Percentiles rank a stretch among this genome's conserved stretches.
These are phyloP conservation scores for Gastrophysa polygoni DNA, from an alignment of 2,888 invertebrate genomes.

Conservation along the genomic window DNA sequence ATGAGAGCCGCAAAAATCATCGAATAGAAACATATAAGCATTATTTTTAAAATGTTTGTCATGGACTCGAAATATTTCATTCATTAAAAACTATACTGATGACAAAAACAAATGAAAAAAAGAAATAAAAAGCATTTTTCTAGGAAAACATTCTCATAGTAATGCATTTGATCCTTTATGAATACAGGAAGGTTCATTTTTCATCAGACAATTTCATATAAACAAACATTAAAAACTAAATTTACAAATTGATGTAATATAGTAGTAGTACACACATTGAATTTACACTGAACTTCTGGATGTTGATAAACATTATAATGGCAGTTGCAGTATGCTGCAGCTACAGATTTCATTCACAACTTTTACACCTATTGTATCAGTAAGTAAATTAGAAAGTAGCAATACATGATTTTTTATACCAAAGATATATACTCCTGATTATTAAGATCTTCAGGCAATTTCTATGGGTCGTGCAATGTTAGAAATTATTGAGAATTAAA, in stretches of 20 bases:
- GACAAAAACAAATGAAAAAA: too few species aligned
- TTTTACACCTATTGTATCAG: conserved; percentile 28
- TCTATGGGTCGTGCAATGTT: too few species aligned
- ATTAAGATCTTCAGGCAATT: conserved; percentile 8
- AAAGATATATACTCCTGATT: conserved; percentile 11
- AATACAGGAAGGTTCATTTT: neutral
- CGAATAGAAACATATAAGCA: too few species aligned
- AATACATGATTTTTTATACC: conserved; percentile 7
- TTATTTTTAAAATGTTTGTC: too few species aligned
- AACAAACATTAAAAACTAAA: conserved; percentile 47
- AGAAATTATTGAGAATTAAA: too few species aligned
- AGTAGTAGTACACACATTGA: conserved; percentile 49
- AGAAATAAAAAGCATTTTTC: too few species aligned
- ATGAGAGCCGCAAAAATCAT: too few species aligned
- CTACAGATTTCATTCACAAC: conserved; percentile 35
- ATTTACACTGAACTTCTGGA: conserved; percentile 44
- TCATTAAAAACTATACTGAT: too few species aligned
- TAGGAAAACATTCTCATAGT: too few species aligned
- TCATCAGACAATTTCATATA: conserved; percentile 27
- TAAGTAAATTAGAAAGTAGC: conserved; percentile 23
- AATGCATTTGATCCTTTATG: neutral
- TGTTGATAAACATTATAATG: conserved; percentile 38
- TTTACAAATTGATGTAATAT: conserved; percentile 44
- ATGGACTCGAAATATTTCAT: too few species aligned
- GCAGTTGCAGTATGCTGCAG: conserved; percentile 42